Base-by-base conservation (phyloP, 2,113 vertebrate genomes). In the Benitochromis conjunctus region DNA sequence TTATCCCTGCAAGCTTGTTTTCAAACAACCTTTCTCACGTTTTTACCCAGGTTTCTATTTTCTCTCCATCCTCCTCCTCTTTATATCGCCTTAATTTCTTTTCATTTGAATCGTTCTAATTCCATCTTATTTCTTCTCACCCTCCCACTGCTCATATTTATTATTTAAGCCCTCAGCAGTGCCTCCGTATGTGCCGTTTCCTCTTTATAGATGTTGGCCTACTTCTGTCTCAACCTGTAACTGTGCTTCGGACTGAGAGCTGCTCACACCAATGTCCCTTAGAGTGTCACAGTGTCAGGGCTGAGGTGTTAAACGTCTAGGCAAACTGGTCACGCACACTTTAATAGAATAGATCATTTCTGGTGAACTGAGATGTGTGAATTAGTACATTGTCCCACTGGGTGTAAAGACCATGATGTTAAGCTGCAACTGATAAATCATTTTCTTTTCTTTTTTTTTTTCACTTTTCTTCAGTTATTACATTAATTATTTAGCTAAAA, bases 171-270 rank as follows among this genome's bases (percentile, higher is more conserved):
- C 87, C 76, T 80, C 80, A 79, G 92, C 91, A 60, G 83, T 54
- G 83, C 86, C 82, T 88, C 90, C 62, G 48, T 88, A 88, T 86
- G 83, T 79, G 88, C 66, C 34, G 13, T 81, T 86, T 85, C 71
- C 86, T 84, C 86, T 64, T 81, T 86, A 82, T 77, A 92, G 92
- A 90, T 85, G 90, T 60, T 90, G 93, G 82, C 93, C 94, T 93
- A 94, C 86, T 96, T 94, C 89, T 93, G 92, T 94, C 91, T 90
- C 85, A 86, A 83, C 86, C 85, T 92, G 76, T 92, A 87, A 85
- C 92, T 91, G 84, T 74, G 51, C 79, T 55, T 81, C 43, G 76
- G 91, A 94, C 82, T 91, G 86, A 89, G 58, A 66, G 82, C 87
- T 86, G 62, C 36, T 90, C 77, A 74, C 76, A 79, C 69, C 38